Evolutionary conservation across 2,888 invertebrate species (phyloP), one percentile per base, ranked within the genome.

Genomic region (Hanleya hanleyi): DNA sequence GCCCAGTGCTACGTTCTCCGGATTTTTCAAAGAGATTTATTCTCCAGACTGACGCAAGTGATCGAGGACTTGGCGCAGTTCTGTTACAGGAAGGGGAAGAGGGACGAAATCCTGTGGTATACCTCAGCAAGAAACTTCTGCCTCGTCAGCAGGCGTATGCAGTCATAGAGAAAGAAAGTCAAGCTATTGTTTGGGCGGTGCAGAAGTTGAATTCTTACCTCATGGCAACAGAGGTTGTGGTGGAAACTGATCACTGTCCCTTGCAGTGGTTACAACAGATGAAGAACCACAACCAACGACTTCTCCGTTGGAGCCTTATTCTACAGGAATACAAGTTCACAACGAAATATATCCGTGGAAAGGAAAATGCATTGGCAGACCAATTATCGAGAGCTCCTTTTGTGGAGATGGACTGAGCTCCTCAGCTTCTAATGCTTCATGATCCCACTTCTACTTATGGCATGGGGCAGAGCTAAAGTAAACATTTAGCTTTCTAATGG

Each of bases 21-120:
- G n/a, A n/a, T n/a, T n/a, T n/a, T 37, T 35, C 62, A 15, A n/a
- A 64, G 9, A 64, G 70, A 4, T 80, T 80, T 61, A 66, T 80
- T 5, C 70, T 84, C 4, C 74, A 76, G 37, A 79, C 79, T 22
- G 84, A 85, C 70, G 84, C 79, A 2, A 76, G 77, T 26, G 67
- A 61, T 7, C 69, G 70, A 26, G 84, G 81, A 0, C 68, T 80
- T n/a, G 84, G 82, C 3, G 81, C 83, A 0, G 84, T 75, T 0
- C 78, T 84, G 5, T 33, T 77, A 67, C 85, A 78, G 35, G 67
- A 37, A 15, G 57, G 65, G 26, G 71, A 69, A 12, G 71, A 69
- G 22, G 57, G 47, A 0, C 65, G 71, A n/a, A 71, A 66, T 18
- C 82, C 81, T 5, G 76, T 84, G 1, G 77, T 77, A 9, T 85